Evolutionary conservation across 2,113 vertebrate genomes (phyloP), one percentile per base, ranked within the genome.

Genomic region (Heloderma charlesbogerti): DNA sequence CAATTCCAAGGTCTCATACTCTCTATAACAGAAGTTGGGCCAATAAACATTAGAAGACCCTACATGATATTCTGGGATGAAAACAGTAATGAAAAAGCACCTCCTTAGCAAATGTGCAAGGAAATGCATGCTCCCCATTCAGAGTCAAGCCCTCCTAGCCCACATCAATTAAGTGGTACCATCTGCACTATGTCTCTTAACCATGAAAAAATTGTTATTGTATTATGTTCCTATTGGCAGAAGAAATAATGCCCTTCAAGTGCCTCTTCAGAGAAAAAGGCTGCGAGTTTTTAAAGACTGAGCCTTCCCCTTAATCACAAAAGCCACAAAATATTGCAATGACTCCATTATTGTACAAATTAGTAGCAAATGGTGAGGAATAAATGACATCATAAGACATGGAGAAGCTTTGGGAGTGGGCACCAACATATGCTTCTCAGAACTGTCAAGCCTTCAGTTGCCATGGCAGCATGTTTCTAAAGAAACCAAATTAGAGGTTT

Each of bases 381-480:
- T 63, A 75, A 89, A 79, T 34, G 89, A 71, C 79, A 71, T 40
- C 43, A 63, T 66, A 71, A 66, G 89, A n/a, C 37, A 48, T 13
- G n/a, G 67, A 63, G 45, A 92, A 78, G 51, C 87, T 85, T 60
- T 60, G 87, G 22, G 83, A 80, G 87, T 84, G n/a, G 83, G 27
- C 88, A 88, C 84, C 25, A 82, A 71, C 69, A 92, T 86, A 74
- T 80, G 90, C 84, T 92, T 91, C 93, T 92, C 86, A 72, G 93
- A 86, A 82, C 43, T 92, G 90, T 95, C 92, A 94, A 92, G 92
- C 25, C 84, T 93, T 93, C 86, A 34, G 96, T 97, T 97, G 90
- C 97, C 93, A 97, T 96, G 92, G 94, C 92, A 97, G 89, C 95
- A 13, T 48, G 97, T 97, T 97, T 95, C 97, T 96, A 97, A 97